Base-by-base conservation (phyloP, 2,113 vertebrate genomes). In the Budorcas taxicolor region DNA sequence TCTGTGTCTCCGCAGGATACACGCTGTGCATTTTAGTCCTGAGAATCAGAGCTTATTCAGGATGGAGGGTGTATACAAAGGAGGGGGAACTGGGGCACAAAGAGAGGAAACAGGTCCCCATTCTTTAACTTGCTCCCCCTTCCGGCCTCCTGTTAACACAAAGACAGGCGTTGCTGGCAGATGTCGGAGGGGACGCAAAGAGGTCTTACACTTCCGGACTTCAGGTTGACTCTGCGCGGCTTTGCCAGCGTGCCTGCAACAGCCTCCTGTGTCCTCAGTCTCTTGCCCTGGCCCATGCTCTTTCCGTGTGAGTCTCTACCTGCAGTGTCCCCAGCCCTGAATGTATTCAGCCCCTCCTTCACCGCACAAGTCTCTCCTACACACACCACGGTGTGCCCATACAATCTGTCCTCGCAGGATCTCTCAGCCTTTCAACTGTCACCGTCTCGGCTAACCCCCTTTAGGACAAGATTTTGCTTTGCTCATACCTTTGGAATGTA, bases 61-160 rank as follows among this genome's bases (percentile, higher is more conserved):
- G 80, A 74, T n/a, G 52, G n/a, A 96, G 55, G 45, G 67, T 81
- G 55, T 43, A 90, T n/a, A 45, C 67, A n/a, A 50, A 92, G 31
- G 80, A 76, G 67, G 31, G 58, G 57, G 33, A 87, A 50, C 67
- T n/a, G 27, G 87, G 86, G 88, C 94, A 91, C 87, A 91, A 71
- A 96, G 86, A 95, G 40, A 91, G 92, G 96, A 95, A 95, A 47
- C 47, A 3, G 11, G 71, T 45, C 50, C 55, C 92, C 92, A 78
- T 86, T 92, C 94, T 93, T 50, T 43, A 15, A 53, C 25, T 40
- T 81, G 58, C 58, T 67, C 84, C 91, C 90, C 11, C 2, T 29
- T 52, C 83, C 7, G 5, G 60, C 47, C 94, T 62, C 47, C 27
- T 76, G 17, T 40, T 21, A 84, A 90, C 64, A 94, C 85, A 95